Percentiles rank a stretch among this genome's conserved stretches.
phyloP scores from a whole-genome alignment of 1,140 invertebrate genomes.

The Teleopsis dalmanni region DNA sequence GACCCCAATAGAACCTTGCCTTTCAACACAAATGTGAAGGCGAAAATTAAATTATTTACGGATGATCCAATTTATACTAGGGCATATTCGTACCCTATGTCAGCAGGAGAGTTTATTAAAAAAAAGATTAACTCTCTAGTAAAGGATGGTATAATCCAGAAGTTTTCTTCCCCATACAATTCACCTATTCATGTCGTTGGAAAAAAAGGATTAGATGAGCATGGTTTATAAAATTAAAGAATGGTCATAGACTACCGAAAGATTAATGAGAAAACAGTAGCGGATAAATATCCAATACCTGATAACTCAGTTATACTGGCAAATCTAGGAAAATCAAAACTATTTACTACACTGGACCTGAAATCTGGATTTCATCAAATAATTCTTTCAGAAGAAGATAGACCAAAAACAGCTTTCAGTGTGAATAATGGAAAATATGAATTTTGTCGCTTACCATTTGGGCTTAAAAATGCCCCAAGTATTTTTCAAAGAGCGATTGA shows the following conservation, averaged over 20 bases:
- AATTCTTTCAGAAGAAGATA: neutral
- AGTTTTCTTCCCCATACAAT: constrained; percentile 2
- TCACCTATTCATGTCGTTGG: neutral
- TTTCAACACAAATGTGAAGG: constrained; percentile 4
- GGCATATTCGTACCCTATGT: constrained; percentile 4
- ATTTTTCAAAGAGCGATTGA: constrained; percentile 47
- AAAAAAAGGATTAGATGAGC: constrained; percentile 5
- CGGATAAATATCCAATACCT: constrained; percentile 18
- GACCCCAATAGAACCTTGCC: neutral
- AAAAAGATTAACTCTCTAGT: neutral
- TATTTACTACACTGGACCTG: constrained; percentile 31
- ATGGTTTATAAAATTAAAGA: neutral
- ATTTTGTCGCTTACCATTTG: constrained; percentile 33
- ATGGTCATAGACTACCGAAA: constrained; percentile 6
- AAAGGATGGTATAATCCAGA: neutral
- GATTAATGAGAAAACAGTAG: constrained; percentile 14
- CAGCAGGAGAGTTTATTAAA: neutral
- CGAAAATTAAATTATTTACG: neutral
- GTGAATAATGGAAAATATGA: neutral
- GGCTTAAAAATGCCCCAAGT: constrained; percentile 35
- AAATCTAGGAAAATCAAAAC: constrained; percentile 23
- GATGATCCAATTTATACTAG: constrained; percentile 4
- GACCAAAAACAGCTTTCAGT: constrained; percentile 9
- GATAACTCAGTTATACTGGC: constrained; percentile 19
- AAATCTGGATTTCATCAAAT: constrained; percentile 34